These are phyloP conservation scores for Eilema griseolum DNA, from an alignment of 2,888 invertebrate species.

Conservation along the genomic window DNA sequence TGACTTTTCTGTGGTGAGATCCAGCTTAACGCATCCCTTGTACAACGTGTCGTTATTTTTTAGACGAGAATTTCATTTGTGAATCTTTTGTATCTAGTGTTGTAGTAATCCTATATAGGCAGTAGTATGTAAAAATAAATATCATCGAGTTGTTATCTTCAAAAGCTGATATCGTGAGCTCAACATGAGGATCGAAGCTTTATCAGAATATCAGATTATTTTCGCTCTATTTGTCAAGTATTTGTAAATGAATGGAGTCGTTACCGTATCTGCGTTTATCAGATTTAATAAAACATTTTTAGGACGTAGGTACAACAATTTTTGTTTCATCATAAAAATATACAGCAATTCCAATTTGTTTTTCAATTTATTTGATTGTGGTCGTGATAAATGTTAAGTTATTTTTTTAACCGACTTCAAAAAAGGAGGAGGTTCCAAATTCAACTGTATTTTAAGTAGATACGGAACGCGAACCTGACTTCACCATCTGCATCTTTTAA, in stretches of 20 bases:
- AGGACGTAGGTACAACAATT: not conserved
- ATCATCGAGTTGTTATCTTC: conserved; percentile 24
- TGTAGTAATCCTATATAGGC: conserved; percentile 20
- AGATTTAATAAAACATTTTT: not conserved
- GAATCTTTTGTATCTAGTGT: not conserved
- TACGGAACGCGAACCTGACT: too few relatives aligned
- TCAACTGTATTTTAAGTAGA: too few relatives aligned
- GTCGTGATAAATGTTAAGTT: not conserved
- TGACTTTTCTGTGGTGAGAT: too few relatives aligned
- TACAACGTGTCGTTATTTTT: too few relatives aligned
- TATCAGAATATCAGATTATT: conserved; percentile 41
- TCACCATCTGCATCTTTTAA: too few relatives aligned
- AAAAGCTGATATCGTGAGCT: conserved; percentile 32
- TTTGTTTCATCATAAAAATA: not conserved
- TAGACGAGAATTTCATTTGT: too few relatives aligned
- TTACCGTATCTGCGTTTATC: not conserved
- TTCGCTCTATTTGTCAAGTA: conserved; percentile 39
- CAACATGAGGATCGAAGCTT: conserved; percentile 25
- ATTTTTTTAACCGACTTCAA: not conserved
- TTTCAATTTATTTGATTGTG: not conserved
- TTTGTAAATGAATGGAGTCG: not conserved
- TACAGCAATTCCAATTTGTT: not conserved
- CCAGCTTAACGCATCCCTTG: too few relatives aligned
- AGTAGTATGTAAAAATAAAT: conserved; percentile 29
- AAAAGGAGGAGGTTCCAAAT: too few relatives aligned